A percentile compares a stretch with the other conserved stretches of the same genome.
Conservation (phyloP, 2,797 vertebrate genomes). For the Crypturellus tataupa region DNA sequence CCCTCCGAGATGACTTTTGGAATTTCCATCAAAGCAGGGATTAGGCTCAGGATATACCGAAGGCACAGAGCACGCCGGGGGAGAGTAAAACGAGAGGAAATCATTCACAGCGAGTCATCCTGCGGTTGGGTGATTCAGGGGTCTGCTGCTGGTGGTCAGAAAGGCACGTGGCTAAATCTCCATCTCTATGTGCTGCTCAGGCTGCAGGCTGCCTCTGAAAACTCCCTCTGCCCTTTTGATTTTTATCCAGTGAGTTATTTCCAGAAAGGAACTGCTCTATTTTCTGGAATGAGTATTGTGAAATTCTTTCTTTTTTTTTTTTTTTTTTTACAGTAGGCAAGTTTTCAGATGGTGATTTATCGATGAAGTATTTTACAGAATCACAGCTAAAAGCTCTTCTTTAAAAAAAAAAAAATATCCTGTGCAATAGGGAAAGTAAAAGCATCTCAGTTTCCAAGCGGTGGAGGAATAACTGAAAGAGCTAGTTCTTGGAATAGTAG, state of each 20-base stretch:
- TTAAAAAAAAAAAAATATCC: conserved; percentile 28
- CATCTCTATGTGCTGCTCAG: conserved; percentile 72
- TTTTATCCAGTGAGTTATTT: conserved; percentile 83
- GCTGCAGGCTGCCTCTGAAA: conserved; percentile 67
- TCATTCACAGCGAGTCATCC: conserved; percentile 73
- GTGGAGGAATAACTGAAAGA: conserved; percentile 64
- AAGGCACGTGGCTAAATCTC: conserved; percentile 75
- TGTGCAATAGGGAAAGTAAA: conserved; percentile 74
- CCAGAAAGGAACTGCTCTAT: conserved; percentile 82
- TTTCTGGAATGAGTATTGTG: conserved; percentile 84
- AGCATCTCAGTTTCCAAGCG: conserved; percentile 61
- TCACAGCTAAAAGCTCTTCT: conserved; percentile 64
- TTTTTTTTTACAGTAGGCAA: conserved; percentile 66
- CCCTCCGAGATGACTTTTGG: conserved; percentile 58
- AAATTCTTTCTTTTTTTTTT: conserved; percentile 59
- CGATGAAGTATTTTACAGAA: conserved; percentile 77
- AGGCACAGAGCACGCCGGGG: not conserved
- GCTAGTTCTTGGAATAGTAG: conserved; percentile 73
- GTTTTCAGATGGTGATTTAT: conserved; percentile 80
- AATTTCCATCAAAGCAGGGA: conserved; percentile 62
- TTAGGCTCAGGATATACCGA: conserved; percentile 31
- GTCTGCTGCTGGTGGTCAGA: conserved; percentile 71
- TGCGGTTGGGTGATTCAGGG: conserved; percentile 79
- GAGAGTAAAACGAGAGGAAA: conserved; percentile 72
- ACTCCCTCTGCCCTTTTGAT: conserved; percentile 70